Evolutionary conservation across 2,888 invertebrate genomes (phyloP).

Genomic region (Polydrusus pterygomalis): DNA sequence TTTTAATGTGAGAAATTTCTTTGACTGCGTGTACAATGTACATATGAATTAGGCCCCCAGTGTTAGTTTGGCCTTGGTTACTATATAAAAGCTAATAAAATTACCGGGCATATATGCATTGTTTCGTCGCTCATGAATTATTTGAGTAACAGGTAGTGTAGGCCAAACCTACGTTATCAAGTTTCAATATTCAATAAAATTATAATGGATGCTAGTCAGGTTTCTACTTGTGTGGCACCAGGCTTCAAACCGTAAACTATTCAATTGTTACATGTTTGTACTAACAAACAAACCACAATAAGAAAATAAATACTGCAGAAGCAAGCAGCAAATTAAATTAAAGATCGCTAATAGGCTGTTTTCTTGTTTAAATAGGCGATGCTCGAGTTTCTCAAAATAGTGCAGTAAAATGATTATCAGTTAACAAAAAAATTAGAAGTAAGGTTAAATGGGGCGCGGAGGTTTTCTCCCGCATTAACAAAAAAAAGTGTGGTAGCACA

Average conservation of each 20-base stretch:
- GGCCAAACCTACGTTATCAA: constrained; percentile 23
- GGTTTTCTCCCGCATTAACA: too few relatives aligned
- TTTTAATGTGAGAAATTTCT: neutral
- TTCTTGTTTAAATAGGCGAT: neutral
- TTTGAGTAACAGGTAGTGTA: constrained; percentile 11
- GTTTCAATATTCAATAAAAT: constrained; percentile 39
- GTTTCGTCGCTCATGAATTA: constrained; percentile 3
- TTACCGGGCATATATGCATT: neutral
- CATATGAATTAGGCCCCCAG: neutral
- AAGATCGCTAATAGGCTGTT: constrained; percentile 1
- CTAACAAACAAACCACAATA: constrained; percentile 37
- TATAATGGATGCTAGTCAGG: constrained; percentile 44
- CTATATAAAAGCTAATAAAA: neutral
- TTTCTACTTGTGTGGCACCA: constrained; percentile 39
- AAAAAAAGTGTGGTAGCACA: too few relatives aligned
- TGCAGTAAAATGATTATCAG: too few relatives aligned
- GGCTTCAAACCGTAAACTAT: constrained; percentile 30
- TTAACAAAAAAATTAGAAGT: too few relatives aligned
- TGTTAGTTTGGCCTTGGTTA: neutral
- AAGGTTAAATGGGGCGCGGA: too few relatives aligned
- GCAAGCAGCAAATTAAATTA: constrained; percentile 27
- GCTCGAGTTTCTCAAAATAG: neutral
- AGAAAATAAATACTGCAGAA: constrained; percentile 34
- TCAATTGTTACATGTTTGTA: constrained; percentile 34
- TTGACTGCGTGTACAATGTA: neutral